These are phyloP conservation scores for Pogonocherus hispidulus DNA, from an alignment of 2,888 invertebrate species.

Conservation along the genomic window DNA sequence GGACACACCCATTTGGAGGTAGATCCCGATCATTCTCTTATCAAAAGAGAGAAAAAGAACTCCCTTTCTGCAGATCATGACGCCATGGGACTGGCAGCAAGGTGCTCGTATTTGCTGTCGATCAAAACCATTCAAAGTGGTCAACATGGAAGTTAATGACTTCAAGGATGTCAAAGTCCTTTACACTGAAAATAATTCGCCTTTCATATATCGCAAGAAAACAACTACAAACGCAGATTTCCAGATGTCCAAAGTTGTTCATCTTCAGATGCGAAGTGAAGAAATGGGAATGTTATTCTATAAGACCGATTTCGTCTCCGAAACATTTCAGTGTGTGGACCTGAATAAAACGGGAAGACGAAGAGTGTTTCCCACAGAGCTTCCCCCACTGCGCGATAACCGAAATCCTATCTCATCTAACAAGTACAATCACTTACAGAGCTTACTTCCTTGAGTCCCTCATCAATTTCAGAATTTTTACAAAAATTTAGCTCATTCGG, in stretches of 20 bases:
- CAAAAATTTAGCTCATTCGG: too few species aligned
- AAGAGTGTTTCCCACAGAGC: constrained; percentile 4
- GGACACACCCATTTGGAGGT: constrained; percentile 36
- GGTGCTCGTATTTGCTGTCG: constrained; percentile 19
- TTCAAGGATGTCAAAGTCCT: constrained; percentile 21
- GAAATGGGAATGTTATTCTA: not conserved
- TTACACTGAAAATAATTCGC: too few species aligned
- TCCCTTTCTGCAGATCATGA: constrained; percentile 32
- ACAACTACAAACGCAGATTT: constrained; percentile 3
- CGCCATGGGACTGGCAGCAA: constrained; percentile 41
- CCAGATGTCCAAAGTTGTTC: constrained; percentile 31
- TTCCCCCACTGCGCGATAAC: constrained; percentile 14
- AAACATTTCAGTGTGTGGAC: constrained; percentile 19
- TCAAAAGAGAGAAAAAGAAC: constrained; percentile 34
- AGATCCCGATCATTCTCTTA: constrained; percentile 37
- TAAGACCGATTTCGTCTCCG: constrained; percentile 25
- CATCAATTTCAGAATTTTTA: not conserved
- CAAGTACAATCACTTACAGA: constrained; percentile 34
- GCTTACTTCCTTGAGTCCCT: constrained; percentile 9
- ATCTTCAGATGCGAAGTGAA: constrained; percentile 25
- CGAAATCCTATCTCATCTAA: constrained; percentile 32
- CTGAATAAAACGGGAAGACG: constrained; percentile 28
- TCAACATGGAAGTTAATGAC: constrained; percentile 28
- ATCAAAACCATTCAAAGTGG: constrained; percentile 14
- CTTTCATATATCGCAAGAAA: too few species aligned